Percentiles rank a stretch among this genome's conserved stretches.
phyloP scores from a whole-genome alignment of 2,888 invertebrate species.

The Lamellibrachia satsuma region DNA sequence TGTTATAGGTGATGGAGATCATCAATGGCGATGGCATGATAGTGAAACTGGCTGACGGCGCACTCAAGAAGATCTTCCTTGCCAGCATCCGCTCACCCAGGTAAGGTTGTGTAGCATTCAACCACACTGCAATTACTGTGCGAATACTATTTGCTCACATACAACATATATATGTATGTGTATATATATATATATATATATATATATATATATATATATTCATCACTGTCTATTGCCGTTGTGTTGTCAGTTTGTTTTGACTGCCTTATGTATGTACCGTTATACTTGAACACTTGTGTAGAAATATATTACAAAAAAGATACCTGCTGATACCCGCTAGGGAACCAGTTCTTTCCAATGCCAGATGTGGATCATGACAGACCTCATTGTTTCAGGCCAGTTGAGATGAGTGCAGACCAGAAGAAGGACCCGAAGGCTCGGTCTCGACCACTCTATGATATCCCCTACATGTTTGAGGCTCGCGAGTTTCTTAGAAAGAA shows the following conservation, averaged over 20 bases:
- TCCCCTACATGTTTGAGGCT: constrained; percentile 98
- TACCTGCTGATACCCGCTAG: too few relatives aligned
- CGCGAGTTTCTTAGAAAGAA: constrained; percentile 96
- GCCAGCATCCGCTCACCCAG: constrained; percentile 95
- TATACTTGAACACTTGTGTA: too few relatives aligned
- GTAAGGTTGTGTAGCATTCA: neutral
- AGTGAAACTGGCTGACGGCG: constrained; percentile 81
- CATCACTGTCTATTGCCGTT: too few relatives aligned
- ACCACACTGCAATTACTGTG: too few relatives aligned
- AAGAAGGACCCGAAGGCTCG: constrained; percentile 45
- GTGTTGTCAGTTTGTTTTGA: too few relatives aligned
- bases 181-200: too few relatives aligned
- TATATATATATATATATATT: too few relatives aligned
- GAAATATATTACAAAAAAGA: too few relatives aligned
- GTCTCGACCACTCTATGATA: constrained; percentile 88
- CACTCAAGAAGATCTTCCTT: constrained; percentile 89
- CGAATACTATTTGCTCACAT: too few relatives aligned
- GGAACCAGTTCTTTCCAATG: neutral
- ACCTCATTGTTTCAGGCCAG: neutral
- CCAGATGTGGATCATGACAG: neutral
- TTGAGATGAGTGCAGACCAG: constrained; percentile 5
- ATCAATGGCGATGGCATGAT: constrained; percentile 93
- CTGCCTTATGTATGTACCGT: too few relatives aligned
- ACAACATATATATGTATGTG: neutral
- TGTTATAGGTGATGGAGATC: constrained; percentile 76